phyloP scores from a whole-genome alignment of 2,113 vertebrate genomes.

The Eidolon helvum region DNA sequence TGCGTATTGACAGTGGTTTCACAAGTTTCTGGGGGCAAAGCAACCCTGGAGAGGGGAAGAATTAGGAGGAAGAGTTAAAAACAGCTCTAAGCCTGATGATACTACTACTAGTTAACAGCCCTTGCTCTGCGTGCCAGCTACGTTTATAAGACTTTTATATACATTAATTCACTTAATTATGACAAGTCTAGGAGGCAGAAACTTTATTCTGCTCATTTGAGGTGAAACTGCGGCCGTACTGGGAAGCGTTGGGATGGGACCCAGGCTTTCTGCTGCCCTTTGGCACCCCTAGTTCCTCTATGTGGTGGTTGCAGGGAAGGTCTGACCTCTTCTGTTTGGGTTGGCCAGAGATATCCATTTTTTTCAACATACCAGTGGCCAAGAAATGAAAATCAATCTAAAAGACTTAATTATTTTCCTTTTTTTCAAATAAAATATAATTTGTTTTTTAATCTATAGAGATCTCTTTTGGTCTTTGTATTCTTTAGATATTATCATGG shows the following conservation, averaged over 20 bases:
- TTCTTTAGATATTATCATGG: neutral
- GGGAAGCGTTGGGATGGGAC: neutral
- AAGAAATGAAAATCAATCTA: neutral
- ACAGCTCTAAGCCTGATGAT: neutral
- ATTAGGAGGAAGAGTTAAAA: neutral
- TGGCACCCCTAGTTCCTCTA: neutral
- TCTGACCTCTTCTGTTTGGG: neutral
- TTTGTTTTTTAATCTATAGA: neutral
- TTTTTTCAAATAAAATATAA: neutral
- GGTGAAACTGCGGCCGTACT: neutral
- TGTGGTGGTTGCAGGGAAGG: neutral
- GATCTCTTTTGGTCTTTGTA: neutral
- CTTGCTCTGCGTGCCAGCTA: neutral
- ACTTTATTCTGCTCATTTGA: neutral
- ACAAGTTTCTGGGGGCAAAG: neutral
- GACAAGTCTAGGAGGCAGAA: neutral
- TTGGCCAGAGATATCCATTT: neutral
- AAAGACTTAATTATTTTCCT: neutral
- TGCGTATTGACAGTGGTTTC: neutral
- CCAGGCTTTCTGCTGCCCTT: neutral
- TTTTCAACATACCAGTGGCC: neutral
- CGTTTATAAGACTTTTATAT: neutral
- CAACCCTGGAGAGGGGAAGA: neutral
- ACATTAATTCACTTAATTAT: neutral
- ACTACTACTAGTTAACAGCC: neutral